Percentiles rank a stretch among this genome's conserved stretches.
Evolutionary conservation across 2,888 invertebrate species (phyloP).

Genomic region (Melieria crassipennis): DNA sequence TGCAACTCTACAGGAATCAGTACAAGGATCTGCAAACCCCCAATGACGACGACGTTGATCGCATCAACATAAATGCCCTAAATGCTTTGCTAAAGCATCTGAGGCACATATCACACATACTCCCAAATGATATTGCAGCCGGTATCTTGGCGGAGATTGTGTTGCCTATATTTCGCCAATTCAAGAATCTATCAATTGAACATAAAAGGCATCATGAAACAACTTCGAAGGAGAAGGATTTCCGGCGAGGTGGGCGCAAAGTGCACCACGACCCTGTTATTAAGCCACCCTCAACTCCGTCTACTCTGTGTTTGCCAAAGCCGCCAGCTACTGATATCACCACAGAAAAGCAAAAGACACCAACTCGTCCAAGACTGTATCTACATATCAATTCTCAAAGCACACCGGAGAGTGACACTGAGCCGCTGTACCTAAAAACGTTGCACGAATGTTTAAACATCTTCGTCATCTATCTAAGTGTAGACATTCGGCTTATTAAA

Average conservation of each 20-base stretch:
- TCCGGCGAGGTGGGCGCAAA: neutral
- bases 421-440: conserved; percentile 34
- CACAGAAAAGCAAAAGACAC: conserved; percentile 28
- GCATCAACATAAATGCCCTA: conserved; percentile 43
- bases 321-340: conserved; percentile 7
- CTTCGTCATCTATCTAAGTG: conserved; percentile 60
- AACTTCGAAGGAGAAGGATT: neutral
- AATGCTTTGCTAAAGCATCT: conserved; percentile 60
- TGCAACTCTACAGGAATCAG: conserved; percentile 51
- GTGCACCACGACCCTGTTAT: neutral
- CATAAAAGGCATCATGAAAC: neutral
- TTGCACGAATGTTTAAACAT: conserved; percentile 61
- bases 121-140: conserved; percentile 57
- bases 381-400: conserved; percentile 23
- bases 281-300: neutral
- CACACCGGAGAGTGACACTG: conserved; percentile 10
- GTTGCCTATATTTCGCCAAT: conserved; percentile 59
- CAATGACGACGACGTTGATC: conserved; percentile 16
- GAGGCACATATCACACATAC: conserved; percentile 58
- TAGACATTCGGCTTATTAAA: conserved; percentile 60
- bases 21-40: conserved; percentile 32
- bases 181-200: conserved; percentile 44
- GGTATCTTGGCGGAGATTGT: conserved; percentile 61
- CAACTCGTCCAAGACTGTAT: conserved; percentile 40
- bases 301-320: neutral